Evolutionary conservation across 1,140 invertebrate genomes (phyloP).

Genomic region (Heliconius hewitsoni): DNA sequence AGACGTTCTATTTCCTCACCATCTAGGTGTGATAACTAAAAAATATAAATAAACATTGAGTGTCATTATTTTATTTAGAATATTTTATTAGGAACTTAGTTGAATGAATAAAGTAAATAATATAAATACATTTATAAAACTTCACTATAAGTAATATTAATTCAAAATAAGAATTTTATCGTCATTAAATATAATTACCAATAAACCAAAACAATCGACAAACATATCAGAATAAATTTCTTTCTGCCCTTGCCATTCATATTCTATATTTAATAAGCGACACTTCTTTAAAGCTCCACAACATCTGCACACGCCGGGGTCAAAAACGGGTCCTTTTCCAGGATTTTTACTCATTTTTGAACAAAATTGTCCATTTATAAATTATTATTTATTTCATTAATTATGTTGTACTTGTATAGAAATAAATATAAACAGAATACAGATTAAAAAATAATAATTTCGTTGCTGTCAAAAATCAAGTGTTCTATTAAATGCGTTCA

Average conservation of each 20-base stretch:
- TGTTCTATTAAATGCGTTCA: too few relatives aligned
- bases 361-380: background rate
- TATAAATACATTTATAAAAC: too few relatives aligned
- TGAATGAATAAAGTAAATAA: too few relatives aligned
- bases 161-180: too few relatives aligned
- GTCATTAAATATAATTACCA: constrained; percentile 45
- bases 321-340: constrained; percentile 59
- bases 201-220: constrained; percentile 67
- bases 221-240: constrained; percentile 72
- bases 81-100: background rate
- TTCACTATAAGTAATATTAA: too few relatives aligned
- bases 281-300: constrained; percentile 68
- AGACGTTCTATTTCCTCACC: constrained; percentile 49
- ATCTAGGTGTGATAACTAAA: constrained; percentile 64
- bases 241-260: constrained; percentile 61
- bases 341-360: constrained; percentile 43
- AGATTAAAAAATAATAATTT: background rate
- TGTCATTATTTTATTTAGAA: background rate
- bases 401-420: background rate
- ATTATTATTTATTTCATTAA: background rate
- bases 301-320: constrained; percentile 65
- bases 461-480: background rate
- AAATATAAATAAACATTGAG: constrained; percentile 4
- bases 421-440: background rate
- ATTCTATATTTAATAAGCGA: constrained; percentile 64